phyloP scores from a whole-genome alignment of 2,113 vertebrate genomes.

The Notothenia coriiceps region DNA sequence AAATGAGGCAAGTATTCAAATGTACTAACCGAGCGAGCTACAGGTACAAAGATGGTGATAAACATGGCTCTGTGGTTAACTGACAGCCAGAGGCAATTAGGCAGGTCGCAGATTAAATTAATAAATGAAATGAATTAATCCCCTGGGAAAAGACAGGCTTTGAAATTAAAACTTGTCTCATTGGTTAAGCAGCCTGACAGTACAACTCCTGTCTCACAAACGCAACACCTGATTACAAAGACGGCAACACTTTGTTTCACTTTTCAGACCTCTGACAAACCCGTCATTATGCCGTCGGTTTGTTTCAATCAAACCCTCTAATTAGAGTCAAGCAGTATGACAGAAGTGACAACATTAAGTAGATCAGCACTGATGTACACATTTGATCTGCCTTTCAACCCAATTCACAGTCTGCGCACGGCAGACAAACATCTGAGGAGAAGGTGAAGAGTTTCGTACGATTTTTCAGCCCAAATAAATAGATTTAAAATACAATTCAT shows the following conservation, averaged over 20 bases:
- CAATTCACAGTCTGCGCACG: constrained; percentile 46
- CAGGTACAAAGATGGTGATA: constrained; percentile 54
- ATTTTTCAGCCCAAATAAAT: background rate
- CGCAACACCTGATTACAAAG: constrained; percentile 15
- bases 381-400: constrained; percentile 51
- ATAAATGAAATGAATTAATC: constrained; percentile 60
- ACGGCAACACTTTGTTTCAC: constrained; percentile 12
- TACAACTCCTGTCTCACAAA: constrained; percentile 35
- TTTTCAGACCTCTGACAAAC: constrained; percentile 36
- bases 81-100: constrained; percentile 51
- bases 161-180: constrained; percentile 48
- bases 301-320: constrained; percentile 39
- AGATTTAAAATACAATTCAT: background rate
- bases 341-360: constrained; percentile 45
- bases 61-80: constrained; percentile 50
- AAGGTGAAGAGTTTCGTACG: constrained; percentile 19
- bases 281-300: constrained; percentile 33
- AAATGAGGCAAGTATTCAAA: constrained; percentile 66
- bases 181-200: constrained; percentile 40
- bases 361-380: constrained; percentile 34
- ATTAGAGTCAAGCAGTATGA: constrained; percentile 36
- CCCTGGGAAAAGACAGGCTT: constrained; percentile 45
- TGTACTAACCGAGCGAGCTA: constrained; percentile 61
- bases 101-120: constrained; percentile 55
- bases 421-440: constrained; percentile 4